Evolutionary conservation across 2,797 vertebrate species (phyloP).

Genomic region (Lagocephalus sceleratus): DNA sequence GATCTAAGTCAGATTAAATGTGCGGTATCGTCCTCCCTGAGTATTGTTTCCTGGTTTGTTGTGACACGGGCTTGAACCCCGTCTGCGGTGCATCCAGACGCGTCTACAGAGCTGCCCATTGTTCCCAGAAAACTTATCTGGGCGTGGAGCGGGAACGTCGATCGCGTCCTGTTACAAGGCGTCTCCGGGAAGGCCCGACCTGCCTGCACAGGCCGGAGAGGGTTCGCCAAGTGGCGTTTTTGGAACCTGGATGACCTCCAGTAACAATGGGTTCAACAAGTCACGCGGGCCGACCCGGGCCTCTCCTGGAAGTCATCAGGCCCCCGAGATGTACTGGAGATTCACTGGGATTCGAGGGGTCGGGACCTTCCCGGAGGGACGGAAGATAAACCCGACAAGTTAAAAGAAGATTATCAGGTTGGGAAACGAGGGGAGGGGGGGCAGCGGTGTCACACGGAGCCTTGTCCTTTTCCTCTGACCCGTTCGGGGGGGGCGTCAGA

Average conservation of each 20-base stretch:
- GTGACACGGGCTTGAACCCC: constrained; percentile 33
- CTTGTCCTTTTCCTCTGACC: constrained; percentile 7
- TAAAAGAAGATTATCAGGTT: constrained; percentile 18
- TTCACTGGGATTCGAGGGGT: constrained; percentile 22
- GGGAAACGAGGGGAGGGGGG: constrained; percentile 10
- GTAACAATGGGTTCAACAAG: constrained; percentile 43
- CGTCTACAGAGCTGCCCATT: constrained; percentile 18
- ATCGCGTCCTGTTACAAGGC: constrained; percentile 8
- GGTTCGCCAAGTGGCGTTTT: constrained; percentile 46
- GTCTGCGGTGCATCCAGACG: constrained; percentile 17
- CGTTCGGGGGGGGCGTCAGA: too few species aligned
- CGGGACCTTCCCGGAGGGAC: constrained; percentile 9
- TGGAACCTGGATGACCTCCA: constrained; percentile 55
- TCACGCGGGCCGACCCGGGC: constrained; percentile 65
- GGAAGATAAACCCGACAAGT: constrained; percentile 9
- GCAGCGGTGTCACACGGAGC: constrained; percentile 9
- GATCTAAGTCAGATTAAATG: constrained; percentile 21
- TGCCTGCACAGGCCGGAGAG: constrained; percentile 23
- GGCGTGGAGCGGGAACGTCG: constrained; percentile 12
- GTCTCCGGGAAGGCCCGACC: constrained; percentile 1
- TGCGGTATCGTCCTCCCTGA: constrained; percentile 42
- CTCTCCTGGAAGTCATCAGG: constrained; percentile 68
- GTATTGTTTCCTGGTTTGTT: constrained; percentile 58
- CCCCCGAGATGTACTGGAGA: constrained; percentile 38
- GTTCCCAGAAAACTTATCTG: constrained; percentile 13